Base-by-base conservation (phyloP, 2,113 vertebrate genomes). In the Gopherus evgoodei region DNA sequence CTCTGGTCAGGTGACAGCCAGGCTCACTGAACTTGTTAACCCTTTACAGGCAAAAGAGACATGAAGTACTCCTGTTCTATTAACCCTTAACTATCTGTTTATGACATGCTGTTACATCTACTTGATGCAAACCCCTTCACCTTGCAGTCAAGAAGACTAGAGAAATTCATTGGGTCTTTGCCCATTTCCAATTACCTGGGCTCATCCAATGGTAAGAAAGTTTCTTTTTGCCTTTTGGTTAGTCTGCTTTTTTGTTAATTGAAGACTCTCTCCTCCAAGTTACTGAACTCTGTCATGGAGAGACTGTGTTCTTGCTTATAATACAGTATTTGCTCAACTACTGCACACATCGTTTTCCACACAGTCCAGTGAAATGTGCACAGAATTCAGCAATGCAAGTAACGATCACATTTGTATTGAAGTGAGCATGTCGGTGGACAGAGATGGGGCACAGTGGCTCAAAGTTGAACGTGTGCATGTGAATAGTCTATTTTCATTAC, bases 181-280 rank as follows among this genome's bases (percentile, higher is more conserved):
- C 47, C 35, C 19, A 31, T 0, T 80, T 75, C 19, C 29, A 53
- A 13, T 47, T 29, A 92, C 5, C 4, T 6, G 13, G 11, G 79
- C n/a, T 90, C 84, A 0, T 0, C 21, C 0, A 27, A 88, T 22
- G 4, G 3, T 69, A 47, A 86, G 25, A 65, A 92, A 84, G 84
- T 5, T 5, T 10, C 75, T 10, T 27, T 29, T 17, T 31, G 52
- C 52, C 29, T 87, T 69, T 69, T 69, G 35, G 13, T n/a, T 69
- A n/a, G 65, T 35, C 31, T n/a, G 27, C 57, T n/a, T n/a, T 69
- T n/a, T 84, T 88, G n/a, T 72, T 76, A 89, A 14, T 42, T 56
- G 24, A 69, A 94, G 65, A 83, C 5, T 11, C 79, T 89, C 85
- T 7, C 1, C 14, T 12, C 31, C 25, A 53, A 72, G 49, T 8